Evolutionary conservation across 1,140 invertebrate genomes (phyloP).

Genomic region (Pinna nobilis): DNA sequence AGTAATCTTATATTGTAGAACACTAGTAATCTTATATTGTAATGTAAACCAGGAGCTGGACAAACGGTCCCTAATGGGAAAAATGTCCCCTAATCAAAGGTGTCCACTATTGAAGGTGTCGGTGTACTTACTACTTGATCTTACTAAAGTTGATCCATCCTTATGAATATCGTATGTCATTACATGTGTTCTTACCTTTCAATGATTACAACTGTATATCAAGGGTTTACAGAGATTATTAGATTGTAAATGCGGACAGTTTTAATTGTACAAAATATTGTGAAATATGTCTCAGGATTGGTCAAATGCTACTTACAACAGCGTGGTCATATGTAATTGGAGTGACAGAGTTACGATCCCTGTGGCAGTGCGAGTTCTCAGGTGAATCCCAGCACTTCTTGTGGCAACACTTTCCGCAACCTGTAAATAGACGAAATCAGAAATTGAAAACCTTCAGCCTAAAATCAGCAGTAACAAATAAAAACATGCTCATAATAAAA

Average conservation of each 20-base stretch:
- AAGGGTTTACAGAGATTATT: neutral
- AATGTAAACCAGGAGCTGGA: no score
- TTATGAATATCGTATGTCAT: no score
- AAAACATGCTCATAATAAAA: no score
- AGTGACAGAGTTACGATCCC: slow-evolving; percentile 10
- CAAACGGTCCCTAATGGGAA: no score
- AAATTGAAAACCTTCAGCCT: neutral
- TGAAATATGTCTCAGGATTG: neutral
- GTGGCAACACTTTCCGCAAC: slow-evolving; percentile 47
- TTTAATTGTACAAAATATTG: neutral
- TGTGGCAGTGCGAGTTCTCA: slow-evolving; percentile 27
- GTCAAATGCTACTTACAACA: slow-evolving; percentile 13
- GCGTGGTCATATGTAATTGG: slow-evolving; percentile 9
- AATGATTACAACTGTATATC: neutral
- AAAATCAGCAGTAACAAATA: no score
- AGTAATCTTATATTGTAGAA: no score
- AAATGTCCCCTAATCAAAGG: no score
- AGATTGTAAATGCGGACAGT: neutral
- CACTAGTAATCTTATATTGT: no score
- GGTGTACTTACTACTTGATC: no score
- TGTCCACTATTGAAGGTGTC: no score
- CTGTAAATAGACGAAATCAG: slow-evolving; percentile 28
- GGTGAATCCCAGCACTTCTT: slow-evolving; percentile 24
- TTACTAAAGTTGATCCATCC: no score
- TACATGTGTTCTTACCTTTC: no score